Evolutionary conservation across 1,140 invertebrate genomes (phyloP), one percentile per base, ranked within the genome.

Genomic region (Subanguina moxae): DNA sequence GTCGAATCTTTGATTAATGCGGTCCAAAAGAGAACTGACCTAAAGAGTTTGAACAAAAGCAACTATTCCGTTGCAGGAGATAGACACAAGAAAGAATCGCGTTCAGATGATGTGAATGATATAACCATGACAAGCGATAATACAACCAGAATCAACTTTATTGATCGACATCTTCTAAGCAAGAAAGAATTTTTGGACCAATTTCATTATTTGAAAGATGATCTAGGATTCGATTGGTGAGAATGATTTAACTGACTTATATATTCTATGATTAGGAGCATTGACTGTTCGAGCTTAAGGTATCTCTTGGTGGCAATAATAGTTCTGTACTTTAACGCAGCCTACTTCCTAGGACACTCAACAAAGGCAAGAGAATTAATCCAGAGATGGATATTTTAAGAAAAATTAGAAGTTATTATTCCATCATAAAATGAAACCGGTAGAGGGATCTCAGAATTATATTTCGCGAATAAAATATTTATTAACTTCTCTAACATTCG

Each of bases 221-320:
- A 70, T 1, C 30, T 70, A n/a, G 68, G 68, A 8, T 70, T 70
- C 58, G 68, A 70, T 70, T 70, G 68, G 68, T 70, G 19, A 48
- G 48, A 5, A 15, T n/a, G n/a, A n/a, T n/a, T n/a, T n/a, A n/a
- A n/a, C n/a, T n/a, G n/a, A n/a, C n/a, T n/a, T n/a, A n/a, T n/a
- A n/a, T n/a, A n/a, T n/a, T n/a, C n/a, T n/a, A n/a, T n/a, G n/a
- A n/a, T 63, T 28, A 56, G 21, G 19, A 28, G 62, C 17, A 28
- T 0, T n/a, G 27, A n/a, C 19, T 64, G 15, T 30, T 17, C 7
- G 1, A 27, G 19, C n/a, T 59, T 59, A 1, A 59, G 57, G 57
- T 59, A 59, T 59, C 30, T 59, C 19, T 28, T 59, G 15, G 23
- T 28, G 17, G 57, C 57, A 59, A 19, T 32, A 1, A 59, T 59